Evolutionary conservation across 2,888 invertebrate genomes (phyloP).

Genomic region (Epicampocera succincta): DNA sequence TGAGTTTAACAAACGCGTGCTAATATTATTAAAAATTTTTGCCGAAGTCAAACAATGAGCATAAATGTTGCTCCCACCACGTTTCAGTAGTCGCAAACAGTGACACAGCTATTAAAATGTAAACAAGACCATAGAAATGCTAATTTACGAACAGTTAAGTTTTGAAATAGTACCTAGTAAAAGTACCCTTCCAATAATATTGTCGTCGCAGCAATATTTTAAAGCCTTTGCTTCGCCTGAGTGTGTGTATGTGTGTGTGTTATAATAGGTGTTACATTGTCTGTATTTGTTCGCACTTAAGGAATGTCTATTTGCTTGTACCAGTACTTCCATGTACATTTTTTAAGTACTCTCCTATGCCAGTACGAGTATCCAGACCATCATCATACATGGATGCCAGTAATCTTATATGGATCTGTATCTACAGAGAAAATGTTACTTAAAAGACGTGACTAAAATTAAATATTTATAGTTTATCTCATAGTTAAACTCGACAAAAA

Average conservation of each 20-base stretch:
- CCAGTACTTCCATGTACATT: conserved; percentile 2
- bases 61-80: too few relatives aligned
- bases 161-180: too few relatives aligned
- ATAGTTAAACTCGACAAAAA: conserved; percentile 20
- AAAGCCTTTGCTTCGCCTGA: too few relatives aligned
- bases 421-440: conserved; percentile 49
- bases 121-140: too few relatives aligned
- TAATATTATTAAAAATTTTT: too few relatives aligned
- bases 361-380: conserved; percentile 3
- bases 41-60: too few relatives aligned
- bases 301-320: conserved; percentile 38
- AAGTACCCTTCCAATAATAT: too few relatives aligned
- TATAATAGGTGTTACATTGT: conserved; percentile 23
- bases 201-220: too few relatives aligned
- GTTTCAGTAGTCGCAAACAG: too few relatives aligned
- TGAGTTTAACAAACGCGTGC: too few relatives aligned
- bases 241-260: neutral
- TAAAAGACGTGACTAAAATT: conserved; percentile 68
- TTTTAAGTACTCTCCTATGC: neutral
- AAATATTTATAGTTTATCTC: conserved; percentile 66
- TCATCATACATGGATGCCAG: conserved; percentile 29
- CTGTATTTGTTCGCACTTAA: conserved; percentile 26
- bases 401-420: conserved; percentile 66
- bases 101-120: too few relatives aligned
- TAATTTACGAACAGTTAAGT: too few relatives aligned